Evolutionary conservation across 2,797 vertebrate genomes (phyloP).

Genomic region (Menidia menidia): DNA sequence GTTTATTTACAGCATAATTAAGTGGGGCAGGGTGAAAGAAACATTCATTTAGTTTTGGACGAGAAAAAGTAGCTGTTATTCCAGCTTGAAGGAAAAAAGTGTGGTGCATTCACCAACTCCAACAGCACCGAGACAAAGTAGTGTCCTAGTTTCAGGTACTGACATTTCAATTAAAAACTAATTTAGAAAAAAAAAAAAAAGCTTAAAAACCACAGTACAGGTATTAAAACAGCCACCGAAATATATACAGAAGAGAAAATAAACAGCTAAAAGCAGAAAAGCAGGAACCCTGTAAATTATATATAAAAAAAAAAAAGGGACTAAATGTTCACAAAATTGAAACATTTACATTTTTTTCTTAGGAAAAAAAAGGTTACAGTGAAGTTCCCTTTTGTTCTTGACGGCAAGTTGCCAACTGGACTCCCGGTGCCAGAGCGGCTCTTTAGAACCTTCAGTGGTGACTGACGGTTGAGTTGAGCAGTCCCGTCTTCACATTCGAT

Average conservation of each 20-base stretch:
- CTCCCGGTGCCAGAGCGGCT: background rate
- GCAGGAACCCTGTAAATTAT: constrained; percentile 14
- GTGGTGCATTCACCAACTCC: background rate
- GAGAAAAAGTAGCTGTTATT: constrained; percentile 39
- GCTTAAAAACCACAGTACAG: constrained; percentile 1
- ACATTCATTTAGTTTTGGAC: background rate
- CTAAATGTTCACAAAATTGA: background rate
- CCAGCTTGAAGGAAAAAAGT: constrained; percentile 45
- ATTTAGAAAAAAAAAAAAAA: constrained; percentile 14
- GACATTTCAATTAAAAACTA: constrained; percentile 8
- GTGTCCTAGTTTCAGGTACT: constrained; percentile 12
- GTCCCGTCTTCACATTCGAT: constrained; percentile 74
- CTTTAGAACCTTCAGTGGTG: constrained; percentile 54
- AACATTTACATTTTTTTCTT: constrained; percentile 57
- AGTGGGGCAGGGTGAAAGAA: background rate
- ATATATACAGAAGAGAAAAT: constrained; percentile 15
- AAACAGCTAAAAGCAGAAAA: constrained; percentile 8
- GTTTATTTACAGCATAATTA: constrained; percentile 69
- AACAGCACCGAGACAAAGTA: constrained; percentile 27
- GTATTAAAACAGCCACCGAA: background rate
- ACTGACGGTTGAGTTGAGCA: constrained; percentile 91
- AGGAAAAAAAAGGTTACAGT: constrained; percentile 28
- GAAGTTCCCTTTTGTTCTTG: constrained; percentile 28
- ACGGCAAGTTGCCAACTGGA: constrained; percentile 14
- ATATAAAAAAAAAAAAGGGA: constrained; percentile 6